A percentile compares a stretch with the other conserved stretches of the same genome.
Conservation (phyloP, 2,113 vertebrate genomes). For the Piprites chloris region DNA sequence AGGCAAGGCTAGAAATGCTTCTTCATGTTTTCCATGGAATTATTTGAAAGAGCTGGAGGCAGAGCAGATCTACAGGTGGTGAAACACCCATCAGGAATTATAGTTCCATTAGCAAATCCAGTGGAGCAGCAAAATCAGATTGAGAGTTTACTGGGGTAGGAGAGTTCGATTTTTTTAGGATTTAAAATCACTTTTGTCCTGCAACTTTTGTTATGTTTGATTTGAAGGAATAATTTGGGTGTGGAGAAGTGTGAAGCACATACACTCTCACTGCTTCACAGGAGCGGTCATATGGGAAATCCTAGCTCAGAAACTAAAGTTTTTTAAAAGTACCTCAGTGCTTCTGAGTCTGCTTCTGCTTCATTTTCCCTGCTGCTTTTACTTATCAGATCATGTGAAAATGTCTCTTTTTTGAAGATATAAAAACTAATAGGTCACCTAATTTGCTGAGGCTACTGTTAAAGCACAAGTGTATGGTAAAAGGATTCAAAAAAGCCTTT, state of each 20-base stretch:
- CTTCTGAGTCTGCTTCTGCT: not conserved
- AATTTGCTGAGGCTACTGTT: not conserved
- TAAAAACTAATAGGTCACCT: not conserved
- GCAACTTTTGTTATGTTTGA: not conserved
- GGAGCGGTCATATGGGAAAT: not conserved
- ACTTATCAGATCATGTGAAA: not conserved
- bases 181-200: not conserved
- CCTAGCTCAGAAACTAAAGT: not conserved
- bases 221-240: not conserved
- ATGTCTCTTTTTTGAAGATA: not conserved
- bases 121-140: not conserved
- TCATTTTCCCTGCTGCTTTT: not conserved
- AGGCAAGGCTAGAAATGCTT: slow-evolving; percentile 2
- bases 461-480: not conserved
- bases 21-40: not conserved
- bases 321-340: not conserved
- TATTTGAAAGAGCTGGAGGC: not conserved
- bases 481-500: not conserved
- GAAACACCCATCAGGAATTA: not conserved
- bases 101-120: not conserved
- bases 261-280: not conserved
- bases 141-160: not conserved
- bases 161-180: not conserved
- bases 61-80: not conserved
- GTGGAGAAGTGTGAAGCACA: not conserved